These are phyloP conservation scores for Idaea straminata DNA, from an alignment of 2,888 invertebrate genomes.

Conservation along the genomic window DNA sequence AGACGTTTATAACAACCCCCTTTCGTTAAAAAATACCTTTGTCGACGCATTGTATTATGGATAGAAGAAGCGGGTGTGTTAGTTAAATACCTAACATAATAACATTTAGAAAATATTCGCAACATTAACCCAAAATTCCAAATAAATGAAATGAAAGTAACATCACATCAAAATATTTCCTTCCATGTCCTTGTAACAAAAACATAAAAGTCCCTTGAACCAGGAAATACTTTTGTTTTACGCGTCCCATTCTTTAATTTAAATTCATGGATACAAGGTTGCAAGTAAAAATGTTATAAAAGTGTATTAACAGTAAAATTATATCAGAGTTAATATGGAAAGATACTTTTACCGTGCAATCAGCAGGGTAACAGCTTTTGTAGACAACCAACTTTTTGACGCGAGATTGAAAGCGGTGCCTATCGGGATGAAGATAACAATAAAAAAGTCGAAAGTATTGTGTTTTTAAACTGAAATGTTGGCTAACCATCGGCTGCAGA, in stretches of 20 bases:
- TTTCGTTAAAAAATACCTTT: no score
- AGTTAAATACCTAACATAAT: not conserved
- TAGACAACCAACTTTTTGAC: not conserved
- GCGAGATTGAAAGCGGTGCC: not conserved
- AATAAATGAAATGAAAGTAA: not conserved
- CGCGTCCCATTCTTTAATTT: not conserved
- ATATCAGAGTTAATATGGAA: slow-evolving; percentile 21
- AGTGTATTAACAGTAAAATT: slow-evolving; percentile 20
- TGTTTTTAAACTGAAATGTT: no score
- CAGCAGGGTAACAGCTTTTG: slow-evolving; percentile 23
- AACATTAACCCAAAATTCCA: slow-evolving; percentile 2
- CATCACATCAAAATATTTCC: not conserved
- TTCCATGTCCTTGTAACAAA: not conserved
- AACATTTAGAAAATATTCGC: not conserved
- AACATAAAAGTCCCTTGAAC: slow-evolving; percentile 7
- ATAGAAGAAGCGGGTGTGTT: not conserved
- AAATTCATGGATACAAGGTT: slow-evolving; percentile 24
- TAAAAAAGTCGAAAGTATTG: no score
- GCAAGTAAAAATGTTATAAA: slow-evolving; percentile 20
- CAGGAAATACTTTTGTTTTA: slow-evolving; percentile 1
- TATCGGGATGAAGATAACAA: no score
- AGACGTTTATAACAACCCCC: no score
- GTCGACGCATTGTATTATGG: no score
- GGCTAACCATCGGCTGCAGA: no score
- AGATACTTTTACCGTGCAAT: slow-evolving; percentile 37